Percentiles rank a stretch among this genome's conserved stretches.
phyloP scores from a whole-genome alignment of 2,113 vertebrate genomes.

The Pachypanchax playfairii region DNA sequence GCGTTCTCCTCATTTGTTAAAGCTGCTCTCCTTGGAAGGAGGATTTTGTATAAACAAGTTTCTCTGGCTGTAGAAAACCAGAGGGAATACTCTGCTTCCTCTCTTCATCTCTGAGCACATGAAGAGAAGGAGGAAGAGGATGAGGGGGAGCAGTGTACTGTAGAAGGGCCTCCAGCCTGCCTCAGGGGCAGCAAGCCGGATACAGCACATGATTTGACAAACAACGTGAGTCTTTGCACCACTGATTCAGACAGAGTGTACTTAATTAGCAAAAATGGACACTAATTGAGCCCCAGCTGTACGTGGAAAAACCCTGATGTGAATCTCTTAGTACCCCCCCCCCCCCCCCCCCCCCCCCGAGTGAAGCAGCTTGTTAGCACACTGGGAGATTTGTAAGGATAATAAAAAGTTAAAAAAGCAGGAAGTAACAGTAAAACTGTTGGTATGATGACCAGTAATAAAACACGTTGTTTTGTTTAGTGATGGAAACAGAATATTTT shows the following conservation, averaged over 20 bases:
- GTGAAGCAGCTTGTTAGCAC: conserved; percentile 74
- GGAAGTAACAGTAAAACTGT: too few relatives aligned
- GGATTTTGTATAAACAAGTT: conserved; percentile 49
- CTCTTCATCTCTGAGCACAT: conserved; percentile 37
- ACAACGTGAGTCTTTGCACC: conserved; percentile 74
- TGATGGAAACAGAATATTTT: conserved; percentile 20
- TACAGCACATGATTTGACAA: conserved; percentile 72
- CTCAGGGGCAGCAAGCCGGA: conserved; percentile 67
- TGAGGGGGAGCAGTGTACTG: conserved; percentile 56
- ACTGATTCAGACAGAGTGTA: conserved; percentile 69
- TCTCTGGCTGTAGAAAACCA: conserved; percentile 24
- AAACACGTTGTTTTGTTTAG: neutral
- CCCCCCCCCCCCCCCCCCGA: conserved; percentile 64
- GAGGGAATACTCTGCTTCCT: conserved; percentile 51
- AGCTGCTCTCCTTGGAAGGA: conserved; percentile 17
- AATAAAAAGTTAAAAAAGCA: conserved; percentile 62
- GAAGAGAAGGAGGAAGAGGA: conserved; percentile 24
- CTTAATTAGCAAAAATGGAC: conserved; percentile 78
- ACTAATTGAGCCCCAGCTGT: conserved; percentile 80
- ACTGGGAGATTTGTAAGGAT: conserved; percentile 72
- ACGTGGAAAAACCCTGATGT: conserved; percentile 43
- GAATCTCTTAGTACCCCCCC: conserved; percentile 66
- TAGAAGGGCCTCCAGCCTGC: conserved; percentile 66
- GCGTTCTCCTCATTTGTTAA: conserved; percentile 42
- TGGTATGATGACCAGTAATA: neutral